Percentiles rank a stretch among this genome's conserved stretches.
phyloP scores from a whole-genome alignment of 2,797 vertebrate species.

The Dicrostonyx torquatus region DNA sequence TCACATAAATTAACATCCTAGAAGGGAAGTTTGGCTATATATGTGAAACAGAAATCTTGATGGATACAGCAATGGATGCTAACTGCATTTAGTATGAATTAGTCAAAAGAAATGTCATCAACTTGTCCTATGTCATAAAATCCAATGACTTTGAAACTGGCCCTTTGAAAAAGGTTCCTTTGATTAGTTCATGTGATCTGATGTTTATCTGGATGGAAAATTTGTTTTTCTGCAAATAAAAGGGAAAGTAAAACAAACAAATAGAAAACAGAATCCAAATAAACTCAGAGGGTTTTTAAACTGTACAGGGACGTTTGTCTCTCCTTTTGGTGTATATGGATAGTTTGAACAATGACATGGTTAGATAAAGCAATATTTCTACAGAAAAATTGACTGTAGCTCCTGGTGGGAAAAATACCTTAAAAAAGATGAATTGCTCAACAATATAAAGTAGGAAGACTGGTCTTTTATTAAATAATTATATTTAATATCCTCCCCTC shows the following conservation, averaged over 20 bases:
- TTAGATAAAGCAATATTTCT: slow-evolving; percentile 30
- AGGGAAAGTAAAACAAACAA: neutral
- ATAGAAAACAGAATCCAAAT: neutral
- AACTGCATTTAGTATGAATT: slow-evolving; percentile 45
- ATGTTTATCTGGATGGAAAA: slow-evolving; percentile 40
- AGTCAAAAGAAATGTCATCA: slow-evolving; percentile 58
- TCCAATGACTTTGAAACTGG: slow-evolving; percentile 20
- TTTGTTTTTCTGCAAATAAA: slow-evolving; percentile 53
- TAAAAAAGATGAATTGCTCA: neutral
- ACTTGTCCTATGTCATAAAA: slow-evolving; percentile 61
- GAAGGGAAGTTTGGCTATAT: neutral
- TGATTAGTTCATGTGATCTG: slow-evolving; percentile 23
- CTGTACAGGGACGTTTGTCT: neutral
- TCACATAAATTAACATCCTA: slow-evolving; percentile 34
- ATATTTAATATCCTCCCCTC: neutral
- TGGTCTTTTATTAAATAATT: neutral
- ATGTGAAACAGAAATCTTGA: slow-evolving; percentile 48
- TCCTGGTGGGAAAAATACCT: neutral
- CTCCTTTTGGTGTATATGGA: neutral
- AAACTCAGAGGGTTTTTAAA: neutral
- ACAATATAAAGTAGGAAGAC: neutral
- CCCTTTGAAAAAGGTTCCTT: slow-evolving; percentile 29
- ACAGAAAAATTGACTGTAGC: neutral
- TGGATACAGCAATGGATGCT: neutral
- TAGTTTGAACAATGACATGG: neutral